Base-by-base conservation (phyloP, 2,113 vertebrate species). In the Poeciliopsis occidentalis region DNA sequence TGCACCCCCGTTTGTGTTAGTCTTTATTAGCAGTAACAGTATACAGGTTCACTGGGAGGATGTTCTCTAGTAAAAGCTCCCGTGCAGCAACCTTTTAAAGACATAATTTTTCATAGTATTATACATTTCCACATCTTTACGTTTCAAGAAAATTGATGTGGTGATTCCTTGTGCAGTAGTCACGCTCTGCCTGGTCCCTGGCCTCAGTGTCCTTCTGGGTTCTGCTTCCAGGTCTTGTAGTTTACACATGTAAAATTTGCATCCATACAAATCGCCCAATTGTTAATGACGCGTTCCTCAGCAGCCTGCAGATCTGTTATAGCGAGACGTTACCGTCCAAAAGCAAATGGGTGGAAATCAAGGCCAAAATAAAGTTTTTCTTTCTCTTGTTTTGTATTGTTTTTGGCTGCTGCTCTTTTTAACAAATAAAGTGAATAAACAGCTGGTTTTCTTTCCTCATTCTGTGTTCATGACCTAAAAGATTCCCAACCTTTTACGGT, bases 71-170 rank as follows among this genome's bases (percentile, higher is more conserved):
- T 69, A 71, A 64, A 76, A 60, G 69, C 71, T 82, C 80, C 81
- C 76, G 66, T 39, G 74, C 84, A 85, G 73, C 88, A 85, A 86
- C 82, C 75, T 89, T 93, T 94, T 93, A 83, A 90, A 80, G 68
- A 82, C 73, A 64, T 64, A 44, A 76, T 67, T 73, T 51, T 89
- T 86, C 78, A 75, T n/a, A 87, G 13, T 47, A 47, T 84, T 78
- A 41, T 68, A 64, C 31, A 54, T 83, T 72, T 85, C 81, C 78
- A 71, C 63, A 44, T 70, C 51, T 60, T 73, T 64, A 62, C 75
- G 76, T 84, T 80, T 71, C 72, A 67, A 76, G 41, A 81, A 60
- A 67, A 72, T 71, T 69, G 73, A 44, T 22, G 34, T 77, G 54
- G 72, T 71, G 70, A 78, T 76, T 88, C 61, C 84, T 86, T 82